Percentiles rank a stretch among this genome's conserved stretches.
Evolutionary conservation across 1,140 invertebrate genomes (phyloP).

Genomic region (Achroia grisella): DNA sequence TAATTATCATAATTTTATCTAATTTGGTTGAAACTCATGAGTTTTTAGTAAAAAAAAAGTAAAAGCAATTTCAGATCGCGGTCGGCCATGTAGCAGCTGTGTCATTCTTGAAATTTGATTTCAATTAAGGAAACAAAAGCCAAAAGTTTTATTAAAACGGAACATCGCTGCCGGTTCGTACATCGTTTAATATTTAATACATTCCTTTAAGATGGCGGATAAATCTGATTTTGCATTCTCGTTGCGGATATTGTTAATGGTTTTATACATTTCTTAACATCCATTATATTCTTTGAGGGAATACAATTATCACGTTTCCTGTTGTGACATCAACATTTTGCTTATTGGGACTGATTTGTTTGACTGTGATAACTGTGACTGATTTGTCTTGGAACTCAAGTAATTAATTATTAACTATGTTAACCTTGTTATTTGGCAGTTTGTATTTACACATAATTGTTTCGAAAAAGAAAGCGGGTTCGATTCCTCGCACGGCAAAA

Average conservation of each 20-base stretch:
- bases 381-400: no score
- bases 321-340: no score
- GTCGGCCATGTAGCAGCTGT: constrained; percentile 41
- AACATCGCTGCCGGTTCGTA: constrained; percentile 37
- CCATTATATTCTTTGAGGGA: constrained; percentile 1
- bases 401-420: no score
- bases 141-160: constrained; percentile 61
- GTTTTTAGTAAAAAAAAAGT: constrained; percentile 25
- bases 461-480: no score
- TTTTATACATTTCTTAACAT: constrained; percentile 5
- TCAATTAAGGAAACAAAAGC: constrained; percentile 65
- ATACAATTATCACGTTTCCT: constrained; percentile 2
- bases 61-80: constrained; percentile 27
- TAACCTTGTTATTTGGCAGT: no score
- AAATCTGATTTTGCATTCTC: constrained; percentile 3
- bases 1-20: constrained; percentile 4
- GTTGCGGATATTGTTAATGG: constrained; percentile 3
- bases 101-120: constrained; percentile 62
- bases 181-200: constrained; percentile 42
- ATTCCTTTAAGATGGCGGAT: constrained; percentile 8
- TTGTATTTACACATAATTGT: no score
- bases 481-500: no score
- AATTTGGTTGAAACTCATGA: constrained; percentile 7
- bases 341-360: no score
- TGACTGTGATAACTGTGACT: no score